phyloP scores from a whole-genome alignment of 2,797 vertebrate species.

The Syndactyla subalaris region DNA sequence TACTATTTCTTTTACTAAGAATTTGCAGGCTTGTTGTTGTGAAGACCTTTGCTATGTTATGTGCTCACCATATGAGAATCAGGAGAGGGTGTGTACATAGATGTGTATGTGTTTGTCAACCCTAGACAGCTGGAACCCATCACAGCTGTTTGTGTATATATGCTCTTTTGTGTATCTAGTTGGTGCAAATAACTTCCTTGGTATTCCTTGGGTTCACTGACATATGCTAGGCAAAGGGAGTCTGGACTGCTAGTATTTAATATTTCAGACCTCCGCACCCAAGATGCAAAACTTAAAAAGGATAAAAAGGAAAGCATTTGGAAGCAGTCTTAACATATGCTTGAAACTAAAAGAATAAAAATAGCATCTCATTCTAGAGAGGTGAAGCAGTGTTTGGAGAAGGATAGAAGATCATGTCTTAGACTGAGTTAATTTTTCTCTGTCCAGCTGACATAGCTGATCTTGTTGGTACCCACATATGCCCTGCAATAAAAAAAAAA shows the following conservation, averaged over 20 bases:
- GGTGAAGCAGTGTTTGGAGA: background rate
- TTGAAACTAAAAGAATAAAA: conserved; percentile 24
- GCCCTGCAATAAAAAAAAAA: background rate
- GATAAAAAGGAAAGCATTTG: background rate
- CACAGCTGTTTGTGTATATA: background rate
- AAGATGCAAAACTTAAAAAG: background rate
- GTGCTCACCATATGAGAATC: background rate
- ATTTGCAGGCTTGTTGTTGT: background rate
- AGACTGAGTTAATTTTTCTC: background rate
- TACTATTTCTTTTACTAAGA: background rate
- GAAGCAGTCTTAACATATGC: background rate
- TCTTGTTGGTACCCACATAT: background rate
- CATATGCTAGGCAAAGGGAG: rapidly evolving
- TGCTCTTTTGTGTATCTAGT: background rate
- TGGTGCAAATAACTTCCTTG: background rate
- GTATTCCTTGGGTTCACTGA: background rate
- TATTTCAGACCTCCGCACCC: background rate
- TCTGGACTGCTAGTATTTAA: background rate
- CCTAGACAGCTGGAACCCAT: background rate
- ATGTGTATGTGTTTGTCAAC: background rate
- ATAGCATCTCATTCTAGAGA: conserved; percentile 12
- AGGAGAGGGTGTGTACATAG: background rate
- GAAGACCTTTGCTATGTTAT: background rate
- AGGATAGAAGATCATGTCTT: background rate
- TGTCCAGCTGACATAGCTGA: background rate